phyloP scores from a whole-genome alignment of 2,888 invertebrate genomes.

The Lucinisca nassula region DNA sequence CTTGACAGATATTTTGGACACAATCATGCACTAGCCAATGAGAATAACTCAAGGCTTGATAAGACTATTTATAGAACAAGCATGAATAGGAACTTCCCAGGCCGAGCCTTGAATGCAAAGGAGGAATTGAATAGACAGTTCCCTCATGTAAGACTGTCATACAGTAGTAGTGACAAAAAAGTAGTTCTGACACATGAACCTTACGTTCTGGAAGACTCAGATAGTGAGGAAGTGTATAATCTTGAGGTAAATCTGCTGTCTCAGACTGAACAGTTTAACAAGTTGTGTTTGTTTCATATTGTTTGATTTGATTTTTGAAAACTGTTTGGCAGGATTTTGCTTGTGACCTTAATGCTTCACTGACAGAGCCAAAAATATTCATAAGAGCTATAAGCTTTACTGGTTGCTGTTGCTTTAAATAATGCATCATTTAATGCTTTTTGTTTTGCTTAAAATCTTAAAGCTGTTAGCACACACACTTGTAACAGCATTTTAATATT shows the following conservation, averaged over 20 bases:
- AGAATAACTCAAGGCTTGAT: conserved; percentile 67
- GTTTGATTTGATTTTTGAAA: neutral
- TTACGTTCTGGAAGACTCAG: conserved; percentile 71
- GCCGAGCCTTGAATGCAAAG: conserved; percentile 64
- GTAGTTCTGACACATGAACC: conserved; percentile 74
- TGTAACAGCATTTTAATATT: too few relatives aligned
- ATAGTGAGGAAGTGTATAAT: conserved; percentile 73
- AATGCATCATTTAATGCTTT: too few relatives aligned
- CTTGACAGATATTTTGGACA: conserved; percentile 84
- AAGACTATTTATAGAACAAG: conserved; percentile 59
- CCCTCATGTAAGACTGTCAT: conserved; percentile 78
- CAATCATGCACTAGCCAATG: conserved; percentile 82
- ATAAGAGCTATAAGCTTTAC: too few relatives aligned
- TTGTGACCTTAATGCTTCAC: neutral
- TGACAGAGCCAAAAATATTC: too few relatives aligned
- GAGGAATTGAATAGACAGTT: conserved; percentile 76
- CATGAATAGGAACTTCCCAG: conserved; percentile 62
- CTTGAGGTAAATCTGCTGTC: conserved; percentile 72
- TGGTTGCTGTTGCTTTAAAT: too few relatives aligned
- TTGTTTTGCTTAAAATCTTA: too few relatives aligned
- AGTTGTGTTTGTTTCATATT: neutral
- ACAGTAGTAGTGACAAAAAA: conserved; percentile 76
- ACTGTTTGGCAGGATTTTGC: neutral
- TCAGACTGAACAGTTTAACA: neutral
- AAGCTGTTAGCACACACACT: too few relatives aligned